These are phyloP conservation scores for Diplolepis rosae DNA, from an alignment of 2,888 invertebrate genomes.

Conservation along the genomic window DNA sequence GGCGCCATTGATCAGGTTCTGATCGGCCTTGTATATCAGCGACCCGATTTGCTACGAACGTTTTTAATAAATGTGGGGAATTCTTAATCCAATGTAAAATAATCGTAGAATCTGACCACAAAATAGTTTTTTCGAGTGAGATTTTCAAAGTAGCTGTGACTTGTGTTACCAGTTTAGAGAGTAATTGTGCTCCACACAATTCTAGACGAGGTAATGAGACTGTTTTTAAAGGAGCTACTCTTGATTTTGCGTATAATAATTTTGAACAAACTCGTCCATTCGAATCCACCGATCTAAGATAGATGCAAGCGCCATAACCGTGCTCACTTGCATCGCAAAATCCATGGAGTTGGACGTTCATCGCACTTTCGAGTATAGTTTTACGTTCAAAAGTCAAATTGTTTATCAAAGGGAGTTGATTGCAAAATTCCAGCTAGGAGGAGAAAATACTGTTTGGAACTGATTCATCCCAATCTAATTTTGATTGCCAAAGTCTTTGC, in stretches of 20 bases:
- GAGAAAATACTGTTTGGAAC: constrained; percentile 37
- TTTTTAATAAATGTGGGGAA: constrained; percentile 38
- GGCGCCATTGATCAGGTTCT: too few relatives aligned
- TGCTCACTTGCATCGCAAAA: not conserved
- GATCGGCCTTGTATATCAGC: constrained; percentile 43
- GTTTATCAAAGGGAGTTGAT: constrained; percentile 30
- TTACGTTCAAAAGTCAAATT: constrained; percentile 31
- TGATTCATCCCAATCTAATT: constrained; percentile 47
- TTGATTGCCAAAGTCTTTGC: constrained; percentile 41
- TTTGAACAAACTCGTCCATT: not conserved
- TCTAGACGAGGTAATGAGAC: not conserved
- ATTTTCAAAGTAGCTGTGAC: not conserved
- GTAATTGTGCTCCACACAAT: not conserved
- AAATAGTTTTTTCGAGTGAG: not conserved
- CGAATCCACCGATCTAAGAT: not conserved
- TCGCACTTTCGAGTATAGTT: not conserved
- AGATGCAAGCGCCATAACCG: not conserved
- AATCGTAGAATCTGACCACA: constrained; percentile 52
- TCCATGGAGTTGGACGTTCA: not conserved
- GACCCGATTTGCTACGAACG: constrained; percentile 50
- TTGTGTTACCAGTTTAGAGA: not conserved
- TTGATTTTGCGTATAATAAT: not conserved
- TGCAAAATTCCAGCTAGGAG: constrained; percentile 31
- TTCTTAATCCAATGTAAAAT: constrained; percentile 48
- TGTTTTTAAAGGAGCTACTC: not conserved